Base-by-base conservation (phyloP, 2,113 vertebrate species). In the Nibea coibor region DNA sequence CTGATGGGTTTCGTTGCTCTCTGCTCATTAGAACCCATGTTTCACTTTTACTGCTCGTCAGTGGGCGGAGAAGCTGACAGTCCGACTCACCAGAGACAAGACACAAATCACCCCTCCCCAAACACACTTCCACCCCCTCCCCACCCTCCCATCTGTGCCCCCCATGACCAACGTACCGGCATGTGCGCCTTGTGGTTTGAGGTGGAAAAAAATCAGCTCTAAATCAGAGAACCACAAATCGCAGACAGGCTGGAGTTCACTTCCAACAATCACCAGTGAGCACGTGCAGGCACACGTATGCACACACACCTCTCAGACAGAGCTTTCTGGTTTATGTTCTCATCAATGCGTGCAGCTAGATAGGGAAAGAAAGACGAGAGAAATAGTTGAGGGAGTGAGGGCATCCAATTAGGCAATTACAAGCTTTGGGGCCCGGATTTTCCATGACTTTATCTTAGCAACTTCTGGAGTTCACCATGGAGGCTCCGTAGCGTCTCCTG, bases 381-480 rank as follows among this genome's bases (percentile, higher is more conserved):
- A 82, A 86, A 80, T 69, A 76, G 63, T 76, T 79, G 80, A 84
- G 80, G 78, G 65, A 78, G 80, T 26, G 69, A 77, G 83, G 67
- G 79, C 48, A 54, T 91, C 80, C 82, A 92, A 80, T 93, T 93
- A 91, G 92, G 80, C 90, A 92, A 87, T 93, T 91, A 91, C 75
- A 88, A 91, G 86, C 80, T 83, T 88, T 39, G 81, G 59, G 70
- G 75, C 76, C 20, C 22, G 63, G 20, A 77, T 71, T 94, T 95
- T 95, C 94, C 93, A 94, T 93, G 92, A 94, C 80, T 89, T 84
- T 81, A 92, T 86, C 67, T 65, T 67, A 77, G 65, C 78, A 86
- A 77, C 84, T 88, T 76, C 83, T 88, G 81, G 83, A 87, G 84
- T 88, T 88, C 89, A 83, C 78, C 73, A 68, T 76, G 54, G 77